These are phyloP conservation scores for Etheostoma spectabile DNA, from an alignment of 2,113 vertebrate species.

Conservation along the genomic window DNA sequence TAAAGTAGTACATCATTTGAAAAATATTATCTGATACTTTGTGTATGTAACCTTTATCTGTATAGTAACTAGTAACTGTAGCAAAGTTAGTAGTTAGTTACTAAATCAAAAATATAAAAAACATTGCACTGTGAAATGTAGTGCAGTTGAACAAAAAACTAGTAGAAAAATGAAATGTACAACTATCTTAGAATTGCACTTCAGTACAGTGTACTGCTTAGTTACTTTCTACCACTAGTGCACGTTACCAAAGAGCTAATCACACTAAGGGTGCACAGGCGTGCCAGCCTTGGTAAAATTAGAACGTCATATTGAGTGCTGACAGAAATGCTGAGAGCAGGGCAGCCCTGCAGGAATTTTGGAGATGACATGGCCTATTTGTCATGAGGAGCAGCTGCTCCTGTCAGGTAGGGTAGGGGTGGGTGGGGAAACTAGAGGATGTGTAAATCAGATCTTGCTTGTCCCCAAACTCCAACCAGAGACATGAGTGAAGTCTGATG, in stretches of 20 bases:
- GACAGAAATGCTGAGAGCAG: slow-evolving; percentile 85
- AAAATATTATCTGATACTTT: neutral
- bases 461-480: slow-evolving; percentile 54
- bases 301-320: slow-evolving; percentile 84
- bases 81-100: too few species aligned
- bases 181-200: neutral
- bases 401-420: slow-evolving; percentile 75
- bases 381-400: slow-evolving; percentile 82
- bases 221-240: neutral
- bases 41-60: neutral
- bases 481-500: slow-evolving; percentile 58
- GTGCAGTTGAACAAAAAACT: neutral
- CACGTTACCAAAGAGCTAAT: neutral
- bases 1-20: neutral
- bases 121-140: neutral
- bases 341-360: slow-evolving; percentile 73
- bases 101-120: neutral
- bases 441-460: slow-evolving; percentile 70
- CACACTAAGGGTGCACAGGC: neutral
- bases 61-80: neutral
- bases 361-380: slow-evolving; percentile 79
- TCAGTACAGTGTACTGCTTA: neutral
- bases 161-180: neutral
- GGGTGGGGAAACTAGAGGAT: slow-evolving; percentile 22
- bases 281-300: slow-evolving; percentile 80